phyloP scores from a whole-genome alignment of 2,888 invertebrate genomes.

The Cephus pygmeus region DNA sequence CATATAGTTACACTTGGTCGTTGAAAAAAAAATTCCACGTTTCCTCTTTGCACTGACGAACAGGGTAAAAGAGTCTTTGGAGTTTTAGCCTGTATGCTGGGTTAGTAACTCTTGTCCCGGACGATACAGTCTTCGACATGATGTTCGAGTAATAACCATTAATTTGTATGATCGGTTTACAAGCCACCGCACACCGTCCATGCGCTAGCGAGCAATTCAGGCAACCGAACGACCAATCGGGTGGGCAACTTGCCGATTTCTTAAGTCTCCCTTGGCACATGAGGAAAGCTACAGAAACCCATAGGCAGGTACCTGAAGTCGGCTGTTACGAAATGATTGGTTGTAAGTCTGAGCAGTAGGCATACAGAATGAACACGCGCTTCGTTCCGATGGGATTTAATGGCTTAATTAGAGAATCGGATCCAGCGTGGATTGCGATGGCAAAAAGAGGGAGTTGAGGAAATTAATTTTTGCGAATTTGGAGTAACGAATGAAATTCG shows the following conservation, averaged over 20 bases:
- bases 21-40: no score
- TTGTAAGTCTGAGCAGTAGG: not conserved
- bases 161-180: conserved; percentile 39
- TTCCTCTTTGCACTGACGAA: not conserved
- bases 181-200: conserved; percentile 15
- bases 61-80: not conserved
- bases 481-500: not conserved
- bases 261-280: not conserved
- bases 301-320: not conserved
- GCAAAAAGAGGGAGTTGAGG: not conserved
- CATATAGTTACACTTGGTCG: not conserved
- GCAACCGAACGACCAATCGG: not conserved
- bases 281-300: not conserved
- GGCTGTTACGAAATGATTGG: not conserved
- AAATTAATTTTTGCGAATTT: not conserved
- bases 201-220: conserved; percentile 11
- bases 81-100: not conserved
- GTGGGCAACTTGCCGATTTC: not conserved
- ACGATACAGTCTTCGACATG: conserved; percentile 17
- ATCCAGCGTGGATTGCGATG: not conserved
- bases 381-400: not conserved
- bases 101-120: not conserved
- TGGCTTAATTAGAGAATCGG: not conserved
- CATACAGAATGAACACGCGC: not conserved
- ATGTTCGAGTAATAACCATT: conserved; percentile 34